These are phyloP conservation scores for Oxyruncus cristatus DNA, from an alignment of 2,113 vertebrate genomes.

Conservation along the genomic window DNA sequence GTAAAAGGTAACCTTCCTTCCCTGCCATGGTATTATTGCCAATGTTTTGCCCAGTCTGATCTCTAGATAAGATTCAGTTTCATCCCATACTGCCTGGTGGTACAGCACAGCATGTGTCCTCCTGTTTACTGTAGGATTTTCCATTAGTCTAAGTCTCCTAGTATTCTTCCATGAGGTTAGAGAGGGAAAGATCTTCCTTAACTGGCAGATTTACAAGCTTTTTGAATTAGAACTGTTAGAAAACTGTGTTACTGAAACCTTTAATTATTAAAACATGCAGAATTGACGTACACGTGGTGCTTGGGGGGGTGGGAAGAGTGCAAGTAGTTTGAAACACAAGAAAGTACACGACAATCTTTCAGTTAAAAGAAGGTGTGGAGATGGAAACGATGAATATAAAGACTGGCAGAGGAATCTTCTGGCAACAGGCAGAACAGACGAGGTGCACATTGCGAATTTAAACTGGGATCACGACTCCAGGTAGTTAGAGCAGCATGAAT, in stretches of 20 bases:
- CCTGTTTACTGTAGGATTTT: not conserved
- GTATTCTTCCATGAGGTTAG: not conserved
- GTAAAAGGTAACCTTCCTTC: not conserved
- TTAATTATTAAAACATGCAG: conserved; percentile 28
- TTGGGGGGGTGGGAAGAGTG: not conserved
- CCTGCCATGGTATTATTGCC: not conserved
- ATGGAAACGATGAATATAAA: not conserved
- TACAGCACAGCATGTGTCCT: not conserved
- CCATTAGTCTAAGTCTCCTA: not conserved
- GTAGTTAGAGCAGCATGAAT: not conserved
- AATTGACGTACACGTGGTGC: not conserved
- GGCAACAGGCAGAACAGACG: not conserved
- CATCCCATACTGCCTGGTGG: not conserved
- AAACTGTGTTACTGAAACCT: not conserved
- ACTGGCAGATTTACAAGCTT: not conserved
- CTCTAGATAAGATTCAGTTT: not conserved
- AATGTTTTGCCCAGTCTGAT: not conserved
- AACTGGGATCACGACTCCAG: not conserved
- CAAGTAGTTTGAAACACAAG: not conserved
- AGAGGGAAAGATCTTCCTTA: not conserved
- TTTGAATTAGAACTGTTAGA: not conserved
- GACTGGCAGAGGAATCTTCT: not conserved
- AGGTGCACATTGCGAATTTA: not conserved
- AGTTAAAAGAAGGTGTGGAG: not conserved
- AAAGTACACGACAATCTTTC: not conserved